Evolutionary conservation across 2,888 invertebrate species (phyloP).

Genomic region (Teinopalpus imperialis): DNA sequence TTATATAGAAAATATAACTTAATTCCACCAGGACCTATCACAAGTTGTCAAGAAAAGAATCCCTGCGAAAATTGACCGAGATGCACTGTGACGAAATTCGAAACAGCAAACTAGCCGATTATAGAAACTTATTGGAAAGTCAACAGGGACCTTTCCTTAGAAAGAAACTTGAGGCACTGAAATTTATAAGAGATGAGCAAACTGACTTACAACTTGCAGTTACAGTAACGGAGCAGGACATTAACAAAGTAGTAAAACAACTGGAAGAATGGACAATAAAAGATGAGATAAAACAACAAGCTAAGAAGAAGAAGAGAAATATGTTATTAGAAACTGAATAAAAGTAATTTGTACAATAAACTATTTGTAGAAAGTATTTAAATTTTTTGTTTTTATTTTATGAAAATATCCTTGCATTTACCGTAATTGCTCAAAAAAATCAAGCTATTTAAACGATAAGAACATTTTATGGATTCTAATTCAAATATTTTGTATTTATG

Average conservation of each 20-base stretch:
- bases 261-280: constrained; percentile 73
- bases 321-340: constrained; percentile 44
- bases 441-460: too few species aligned
- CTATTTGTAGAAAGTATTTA: constrained; percentile 27
- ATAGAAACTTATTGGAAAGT: constrained; percentile 84
- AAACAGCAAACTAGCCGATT: constrained; percentile 83
- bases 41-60: constrained; percentile 86
- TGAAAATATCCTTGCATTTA: too few species aligned
- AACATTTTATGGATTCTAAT: too few species aligned
- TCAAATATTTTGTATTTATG: too few species aligned
- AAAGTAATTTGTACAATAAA: constrained; percentile 32
- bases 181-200: constrained; percentile 90
- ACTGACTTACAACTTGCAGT: constrained; percentile 83
- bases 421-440: too few species aligned
- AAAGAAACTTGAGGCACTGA: constrained; percentile 87
- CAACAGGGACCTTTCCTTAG: constrained; percentile 88
- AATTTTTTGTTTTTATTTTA: constrained; percentile 11
- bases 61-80: constrained; percentile 86
- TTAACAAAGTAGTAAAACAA: constrained; percentile 81
- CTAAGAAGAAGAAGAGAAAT: constrained; percentile 62
- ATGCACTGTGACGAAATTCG: constrained; percentile 87
- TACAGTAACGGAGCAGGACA: constrained; percentile 86
- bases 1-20: too few species aligned
- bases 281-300: constrained; percentile 62
- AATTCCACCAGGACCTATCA: constrained; percentile 66